A percentile compares a stretch with the other conserved stretches of the same genome.
Conservation (phyloP, 2,797 vertebrate genomes). For the Rhincodon typus region DNA sequence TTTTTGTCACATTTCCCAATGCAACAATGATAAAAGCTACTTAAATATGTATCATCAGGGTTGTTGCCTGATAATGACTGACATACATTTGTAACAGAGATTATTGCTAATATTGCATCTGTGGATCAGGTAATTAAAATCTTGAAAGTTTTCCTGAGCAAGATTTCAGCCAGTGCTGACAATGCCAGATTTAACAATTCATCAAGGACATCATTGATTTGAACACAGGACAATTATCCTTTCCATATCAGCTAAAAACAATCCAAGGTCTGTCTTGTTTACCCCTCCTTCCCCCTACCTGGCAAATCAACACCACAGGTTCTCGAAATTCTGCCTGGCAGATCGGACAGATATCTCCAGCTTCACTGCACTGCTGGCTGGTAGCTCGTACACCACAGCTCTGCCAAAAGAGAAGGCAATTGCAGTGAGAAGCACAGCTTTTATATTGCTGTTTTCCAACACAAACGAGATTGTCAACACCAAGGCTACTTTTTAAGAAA, state of each 20-base stretch:
- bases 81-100: background rate
- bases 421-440: conserved; percentile 19
- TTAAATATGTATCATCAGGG: background rate
- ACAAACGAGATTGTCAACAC: background rate
- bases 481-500: background rate
- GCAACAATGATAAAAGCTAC: background rate
- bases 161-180: background rate
- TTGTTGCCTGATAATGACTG: background rate
- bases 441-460: conserved; percentile 15
- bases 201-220: background rate
- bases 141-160: background rate
- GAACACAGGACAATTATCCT: background rate
- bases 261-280: background rate
- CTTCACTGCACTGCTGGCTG: conserved; percentile 88
- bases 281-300: conserved; percentile 60
- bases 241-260: background rate
- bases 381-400: conserved; percentile 83
- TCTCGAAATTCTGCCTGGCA: conserved; percentile 93
- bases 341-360: conserved; percentile 87
- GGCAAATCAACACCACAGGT: conserved; percentile 83
- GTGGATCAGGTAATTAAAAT: background rate
- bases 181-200: background rate
- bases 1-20: background rate
- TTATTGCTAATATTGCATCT: background rate
- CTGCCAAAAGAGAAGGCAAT: conserved; percentile 52